Conservation (phyloP, 2,113 vertebrate genomes). For the Leiothrix lutea region DNA sequence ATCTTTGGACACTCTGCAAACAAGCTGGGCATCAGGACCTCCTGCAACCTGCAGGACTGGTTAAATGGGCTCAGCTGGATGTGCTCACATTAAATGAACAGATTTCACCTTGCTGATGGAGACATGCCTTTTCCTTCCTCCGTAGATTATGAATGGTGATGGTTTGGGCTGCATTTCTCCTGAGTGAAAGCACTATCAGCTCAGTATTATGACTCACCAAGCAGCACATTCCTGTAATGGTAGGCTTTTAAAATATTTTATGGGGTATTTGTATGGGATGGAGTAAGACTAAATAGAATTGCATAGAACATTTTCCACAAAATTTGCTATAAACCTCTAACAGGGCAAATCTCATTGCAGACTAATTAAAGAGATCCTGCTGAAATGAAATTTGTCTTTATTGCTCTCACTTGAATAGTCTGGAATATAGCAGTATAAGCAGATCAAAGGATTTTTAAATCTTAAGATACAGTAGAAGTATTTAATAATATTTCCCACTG, state of each 20-base stretch:
- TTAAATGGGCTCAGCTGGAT: neutral
- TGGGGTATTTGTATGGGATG: neutral
- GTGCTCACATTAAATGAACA: neutral
- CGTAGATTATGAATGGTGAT: neutral
- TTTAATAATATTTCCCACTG: neutral
- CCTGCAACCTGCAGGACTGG: neutral
- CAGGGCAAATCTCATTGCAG: neutral
- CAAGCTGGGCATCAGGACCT: neutral
- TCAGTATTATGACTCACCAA: neutral
- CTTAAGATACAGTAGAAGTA: neutral
- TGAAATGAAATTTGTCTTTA: constrained; percentile 13
- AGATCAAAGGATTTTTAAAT: neutral
- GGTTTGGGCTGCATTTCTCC: neutral
- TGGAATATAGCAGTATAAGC: neutral
- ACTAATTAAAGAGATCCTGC: constrained; percentile 20
- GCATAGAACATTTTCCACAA: neutral
- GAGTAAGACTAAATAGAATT: constrained; percentile 1
- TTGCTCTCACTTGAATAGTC: neutral
- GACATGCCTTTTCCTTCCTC: neutral
- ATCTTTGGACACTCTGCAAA: neutral
- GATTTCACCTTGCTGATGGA: neutral
- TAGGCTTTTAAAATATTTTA: constrained; percentile 34
- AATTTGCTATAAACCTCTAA: constrained; percentile 14
- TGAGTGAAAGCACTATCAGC: neutral
- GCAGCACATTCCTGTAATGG: neutral